A percentile compares a stretch with the other conserved stretches of the same genome.
These are phyloP conservation scores for Eupsittula cactorum DNA, from an alignment of 2,113 vertebrate genomes.

Conservation along the genomic window DNA sequence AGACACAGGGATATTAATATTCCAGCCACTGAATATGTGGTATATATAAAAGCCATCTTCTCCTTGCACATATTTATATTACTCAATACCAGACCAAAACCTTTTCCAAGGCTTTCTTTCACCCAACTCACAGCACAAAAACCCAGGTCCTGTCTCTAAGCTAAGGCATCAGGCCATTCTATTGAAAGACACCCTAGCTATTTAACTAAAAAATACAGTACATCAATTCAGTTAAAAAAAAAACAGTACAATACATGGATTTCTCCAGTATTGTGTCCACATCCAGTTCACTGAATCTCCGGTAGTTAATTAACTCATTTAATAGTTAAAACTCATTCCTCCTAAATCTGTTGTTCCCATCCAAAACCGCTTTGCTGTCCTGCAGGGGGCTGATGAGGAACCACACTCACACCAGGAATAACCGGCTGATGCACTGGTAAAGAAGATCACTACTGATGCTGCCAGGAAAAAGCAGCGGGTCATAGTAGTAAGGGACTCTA, in stretches of 20 bases:
- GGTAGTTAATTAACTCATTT: not conserved
- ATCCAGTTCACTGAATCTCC: not conserved
- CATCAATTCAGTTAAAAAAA: not conserved
- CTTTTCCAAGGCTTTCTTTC: not conserved
- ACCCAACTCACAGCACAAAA: not conserved
- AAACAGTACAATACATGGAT: not conserved
- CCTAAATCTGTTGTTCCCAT: no score
- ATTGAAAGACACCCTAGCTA: not conserved
- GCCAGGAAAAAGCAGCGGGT: no score
- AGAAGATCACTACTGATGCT: no score
- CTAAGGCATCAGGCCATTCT: not conserved
- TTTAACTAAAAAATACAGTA: constrained; percentile 8
- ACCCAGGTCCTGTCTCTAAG: not conserved
- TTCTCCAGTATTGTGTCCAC: not conserved
- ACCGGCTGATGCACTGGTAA: no score
- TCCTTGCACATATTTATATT: not conserved
- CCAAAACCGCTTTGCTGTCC: no score
- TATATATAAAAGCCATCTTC: not conserved
- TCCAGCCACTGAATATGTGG: not conserved
- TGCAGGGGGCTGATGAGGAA: no score
- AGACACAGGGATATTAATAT: not conserved
- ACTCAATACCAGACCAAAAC: not conserved
- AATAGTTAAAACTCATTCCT: no score
- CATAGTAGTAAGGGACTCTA: no score
- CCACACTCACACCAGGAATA: no score